Evolutionary conservation across 2,113 vertebrate genomes (phyloP), one percentile per base, ranked within the genome.

Genomic region (Equus quagga): DNA sequence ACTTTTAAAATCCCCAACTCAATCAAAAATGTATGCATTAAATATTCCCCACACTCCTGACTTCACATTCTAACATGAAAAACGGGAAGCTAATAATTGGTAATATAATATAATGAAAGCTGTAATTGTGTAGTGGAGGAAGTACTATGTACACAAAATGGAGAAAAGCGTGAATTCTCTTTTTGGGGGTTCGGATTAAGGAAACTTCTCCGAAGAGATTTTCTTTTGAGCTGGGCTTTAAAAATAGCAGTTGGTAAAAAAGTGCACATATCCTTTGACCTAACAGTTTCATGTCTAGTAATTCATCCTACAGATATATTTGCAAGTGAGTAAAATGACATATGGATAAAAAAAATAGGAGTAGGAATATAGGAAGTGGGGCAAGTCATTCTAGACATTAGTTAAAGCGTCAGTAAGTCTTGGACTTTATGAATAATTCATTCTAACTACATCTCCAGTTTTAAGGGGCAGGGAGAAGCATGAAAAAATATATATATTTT

Each of bases 391-490:
- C 46, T 69, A 80, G 49, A 33, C 33, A 12, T 23, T 44, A 93
- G 56, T 73, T 60, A 81, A 86, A 64, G 46, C 41, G 31, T 75
- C n/a, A 75, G 31, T 93, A 62, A 87, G 54, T 93, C 82, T 78
- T 90, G 18, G 58, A 75, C 67, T 88, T 67, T 31, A 28, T 78
- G 41, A 96, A 14, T 84, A 86, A 83, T 49, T 94, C 54, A 78
- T 97, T 94, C 70, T 93, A 84, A 72, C n/a, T 56, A 76, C n/a
- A 87, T 90, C 51, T 51, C 72, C 36, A 89, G 54, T 82, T 93
- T 58, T 93, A 62, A 83, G 54, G 64, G 28, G 31, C 65, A 65
- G 26, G 7, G 46, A 92, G 75, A 75, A 82, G 36, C 18, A 65
- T 69, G 18, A 23, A 46, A 67, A 91, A 91, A 24, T 76, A 4